Percentiles rank a stretch among this genome's conserved stretches.
phyloP scores from a whole-genome alignment of 1,140 invertebrate genomes.

The Zeugodacus cucurbitae region DNA sequence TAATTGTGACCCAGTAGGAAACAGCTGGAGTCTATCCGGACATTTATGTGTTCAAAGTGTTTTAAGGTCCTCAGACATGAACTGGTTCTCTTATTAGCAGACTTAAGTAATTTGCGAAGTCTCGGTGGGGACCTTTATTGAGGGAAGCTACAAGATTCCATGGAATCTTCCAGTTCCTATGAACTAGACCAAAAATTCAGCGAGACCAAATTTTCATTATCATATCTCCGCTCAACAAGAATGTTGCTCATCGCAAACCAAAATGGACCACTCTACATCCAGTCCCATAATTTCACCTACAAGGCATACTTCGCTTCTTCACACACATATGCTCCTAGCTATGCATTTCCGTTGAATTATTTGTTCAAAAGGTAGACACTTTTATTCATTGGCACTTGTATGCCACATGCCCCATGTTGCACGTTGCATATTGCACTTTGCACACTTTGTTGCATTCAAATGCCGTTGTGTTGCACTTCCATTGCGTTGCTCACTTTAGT shows the following conservation, averaged over 20 bases:
- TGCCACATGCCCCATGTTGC: background rate
- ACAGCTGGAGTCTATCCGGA: background rate
- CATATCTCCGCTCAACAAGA: too few species aligned
- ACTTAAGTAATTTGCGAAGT: too few species aligned
- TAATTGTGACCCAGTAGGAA: background rate
- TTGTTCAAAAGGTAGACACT: background rate
- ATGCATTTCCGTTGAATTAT: background rate
- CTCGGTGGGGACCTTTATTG: too few species aligned
- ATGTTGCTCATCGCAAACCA: too few species aligned
- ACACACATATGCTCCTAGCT: background rate
- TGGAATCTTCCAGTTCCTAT: too few species aligned
- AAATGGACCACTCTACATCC: too few species aligned
- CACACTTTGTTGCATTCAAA: background rate
- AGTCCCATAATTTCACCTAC: too few species aligned
- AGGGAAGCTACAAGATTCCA: too few species aligned
- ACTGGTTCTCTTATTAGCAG: background rate
- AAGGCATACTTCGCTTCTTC: background rate
- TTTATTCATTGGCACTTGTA: constrained; percentile 9
- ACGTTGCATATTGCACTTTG: constrained; percentile 9
- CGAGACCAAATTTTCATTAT: too few species aligned
- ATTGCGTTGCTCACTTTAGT: background rate
- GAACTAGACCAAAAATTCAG: too few species aligned
- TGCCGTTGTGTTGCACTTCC: background rate
- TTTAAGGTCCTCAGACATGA: background rate
- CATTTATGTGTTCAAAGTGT: too few species aligned